Evolutionary conservation across 2,113 vertebrate genomes (phyloP), one percentile per base, ranked within the genome.

Genomic region (Leucopsar rothschildi): DNA sequence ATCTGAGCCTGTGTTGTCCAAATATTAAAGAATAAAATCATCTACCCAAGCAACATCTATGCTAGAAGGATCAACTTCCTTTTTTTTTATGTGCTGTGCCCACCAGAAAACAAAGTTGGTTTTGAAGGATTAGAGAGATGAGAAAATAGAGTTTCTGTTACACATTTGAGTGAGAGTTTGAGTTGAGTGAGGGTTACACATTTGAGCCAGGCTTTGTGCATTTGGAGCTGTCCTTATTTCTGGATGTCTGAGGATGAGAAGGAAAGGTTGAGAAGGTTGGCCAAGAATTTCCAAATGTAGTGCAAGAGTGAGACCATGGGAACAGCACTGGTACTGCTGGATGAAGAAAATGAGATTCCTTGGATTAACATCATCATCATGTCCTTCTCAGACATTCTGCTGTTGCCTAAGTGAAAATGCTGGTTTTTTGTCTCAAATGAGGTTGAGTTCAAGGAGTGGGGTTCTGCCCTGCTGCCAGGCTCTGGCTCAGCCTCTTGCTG

Each of bases 401-500:
- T 77, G 11, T 44, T 77, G 24, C 29, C 33, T 12, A 0, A 47
- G 29, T 19, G 18, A 47, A 91, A 92, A 75, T 44, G 24, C 6
- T 68, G 21, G 10, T 15, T 13, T 0, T 8, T 56, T 84, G 5
- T 33, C 18, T 82, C 47, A 40, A 50, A 15, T 15, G 28, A 66
- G 45, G 11, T 68, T 27, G 52, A 33, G 31, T 57, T 60, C 16
- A 45, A 52, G 35, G 52, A 76, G 8, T n/a, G 50, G 18, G 29
- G 33, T 69, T 60, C 81, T 93, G 64, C 60, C 56, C 56, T 73
- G 53, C 44, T 92, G 1, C 69, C 28, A 6, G 56, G 40, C 6
- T 91, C 89, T 95, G 82, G 90, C 89, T 94, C 85, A 93, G 60
- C 47, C 23, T 92, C 68, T 56, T 68, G 65, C 47, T 53, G 90